Evolutionary conservation across 1,140 invertebrate genomes (phyloP).

Genomic region (Drosophila biarmipes): DNA sequence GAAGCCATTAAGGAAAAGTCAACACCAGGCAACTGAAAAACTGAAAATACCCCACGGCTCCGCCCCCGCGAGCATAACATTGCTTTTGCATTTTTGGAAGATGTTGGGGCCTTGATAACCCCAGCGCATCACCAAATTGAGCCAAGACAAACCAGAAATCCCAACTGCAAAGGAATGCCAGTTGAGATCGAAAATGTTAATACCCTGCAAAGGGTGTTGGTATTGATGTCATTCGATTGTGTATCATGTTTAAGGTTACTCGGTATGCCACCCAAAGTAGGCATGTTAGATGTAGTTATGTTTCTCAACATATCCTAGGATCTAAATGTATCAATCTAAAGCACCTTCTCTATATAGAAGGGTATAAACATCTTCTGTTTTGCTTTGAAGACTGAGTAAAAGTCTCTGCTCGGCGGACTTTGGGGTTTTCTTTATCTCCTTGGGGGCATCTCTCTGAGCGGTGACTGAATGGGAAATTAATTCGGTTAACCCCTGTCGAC

Average conservation of each 20-base stretch:
- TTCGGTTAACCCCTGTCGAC: slow-evolving; percentile 79
- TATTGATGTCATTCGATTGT: too few species aligned
- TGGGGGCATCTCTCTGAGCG: slow-evolving; percentile 60
- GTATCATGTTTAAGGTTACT: too few species aligned
- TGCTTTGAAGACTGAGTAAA: slow-evolving; percentile 16
- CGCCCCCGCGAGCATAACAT: slow-evolving; percentile 42
- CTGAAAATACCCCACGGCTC: neutral
- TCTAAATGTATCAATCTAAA: neutral
- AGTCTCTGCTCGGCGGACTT: slow-evolving; percentile 9
- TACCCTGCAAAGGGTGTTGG: neutral
- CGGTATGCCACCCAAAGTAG: too few species aligned
- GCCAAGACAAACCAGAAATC: slow-evolving; percentile 31
- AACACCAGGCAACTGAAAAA: slow-evolving; percentile 33
- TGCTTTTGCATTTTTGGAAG: slow-evolving; percentile 68
- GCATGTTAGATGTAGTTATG: too few species aligned
- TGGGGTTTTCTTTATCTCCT: slow-evolving; percentile 48
- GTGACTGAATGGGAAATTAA: slow-evolving; percentile 73
- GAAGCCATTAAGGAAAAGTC: slow-evolving; percentile 68
- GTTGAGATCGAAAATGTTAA: neutral
- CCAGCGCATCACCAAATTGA: slow-evolving; percentile 39
- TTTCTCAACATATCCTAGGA: neutral
- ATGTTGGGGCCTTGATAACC: slow-evolving; percentile 68
- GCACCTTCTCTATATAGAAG: neutral
- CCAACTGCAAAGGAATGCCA: slow-evolving; percentile 2
- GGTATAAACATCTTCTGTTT: slow-evolving; percentile 8